phyloP scores from a whole-genome alignment of 2,797 vertebrate genomes.

The Columba guinea region DNA sequence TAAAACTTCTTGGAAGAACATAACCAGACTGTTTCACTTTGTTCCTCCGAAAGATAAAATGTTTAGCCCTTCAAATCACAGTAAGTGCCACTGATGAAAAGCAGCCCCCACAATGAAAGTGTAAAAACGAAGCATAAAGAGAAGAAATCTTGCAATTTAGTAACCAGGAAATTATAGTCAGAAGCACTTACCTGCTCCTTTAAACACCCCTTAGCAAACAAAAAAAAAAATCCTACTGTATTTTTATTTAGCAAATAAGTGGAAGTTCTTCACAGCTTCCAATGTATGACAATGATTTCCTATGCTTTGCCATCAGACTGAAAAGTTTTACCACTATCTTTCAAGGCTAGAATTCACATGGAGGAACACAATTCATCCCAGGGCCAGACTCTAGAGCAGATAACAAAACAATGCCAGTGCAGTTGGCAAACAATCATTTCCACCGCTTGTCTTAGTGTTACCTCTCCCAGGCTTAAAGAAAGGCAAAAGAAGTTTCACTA shows the following conservation, averaged over 20 bases:
- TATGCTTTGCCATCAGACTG: neutral
- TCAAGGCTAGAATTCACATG: neutral
- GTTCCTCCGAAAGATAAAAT: neutral
- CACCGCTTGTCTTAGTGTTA: neutral
- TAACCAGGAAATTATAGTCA: neutral
- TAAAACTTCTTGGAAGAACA: neutral
- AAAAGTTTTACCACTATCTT: neutral
- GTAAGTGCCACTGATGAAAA: accelerated
- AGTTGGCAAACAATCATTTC: neutral
- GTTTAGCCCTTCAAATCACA: neutral
- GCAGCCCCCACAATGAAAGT: neutral
- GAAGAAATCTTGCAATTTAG: neutral
- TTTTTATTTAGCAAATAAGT: neutral
- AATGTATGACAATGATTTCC: neutral
- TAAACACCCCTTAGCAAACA: neutral
- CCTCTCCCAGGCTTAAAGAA: neutral
- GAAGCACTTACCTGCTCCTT: neutral
- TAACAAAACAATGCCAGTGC: neutral
- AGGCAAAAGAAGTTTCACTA: neutral
- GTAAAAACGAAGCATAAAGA: neutral
- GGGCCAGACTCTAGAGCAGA: neutral
- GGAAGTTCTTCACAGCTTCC: neutral
- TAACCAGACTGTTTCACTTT: neutral
- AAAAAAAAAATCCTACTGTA: neutral
- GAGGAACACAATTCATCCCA: neutral